phyloP scores from a whole-genome alignment of 2,888 invertebrate species.

The Acronicta aceris region DNA sequence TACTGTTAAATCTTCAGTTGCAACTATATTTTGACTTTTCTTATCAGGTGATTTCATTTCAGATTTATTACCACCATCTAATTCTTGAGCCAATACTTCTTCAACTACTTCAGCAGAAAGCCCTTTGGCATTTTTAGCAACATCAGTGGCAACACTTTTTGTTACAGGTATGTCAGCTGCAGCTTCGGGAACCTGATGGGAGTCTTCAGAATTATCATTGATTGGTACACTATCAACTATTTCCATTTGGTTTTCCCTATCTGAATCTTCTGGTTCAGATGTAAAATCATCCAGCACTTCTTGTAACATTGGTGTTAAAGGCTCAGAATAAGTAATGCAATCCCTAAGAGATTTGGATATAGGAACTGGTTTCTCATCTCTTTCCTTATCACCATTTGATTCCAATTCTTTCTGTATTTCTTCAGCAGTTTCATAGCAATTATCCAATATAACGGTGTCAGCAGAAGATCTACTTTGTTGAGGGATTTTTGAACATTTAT shows the following conservation, averaged over 20 bases:
- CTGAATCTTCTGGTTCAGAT: conserved; percentile 71
- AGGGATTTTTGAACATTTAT: conserved; percentile 69
- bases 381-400: conserved; percentile 47
- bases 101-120: conserved; percentile 38
- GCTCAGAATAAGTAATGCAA: conserved; percentile 75
- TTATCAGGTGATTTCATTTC: conserved; percentile 18
- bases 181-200: conserved; percentile 36
- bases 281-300: conserved; percentile 77
- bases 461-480: conserved; percentile 75
- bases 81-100: conserved; percentile 27
- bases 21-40: conserved; percentile 1
- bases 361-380: conserved; percentile 32
- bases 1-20: conserved; percentile 8
- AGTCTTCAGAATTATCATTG: conserved; percentile 38
- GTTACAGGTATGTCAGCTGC: conserved; percentile 38
- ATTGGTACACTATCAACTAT: conserved; percentile 64
- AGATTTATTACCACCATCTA: conserved; percentile 17
- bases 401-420: conserved; percentile 72
- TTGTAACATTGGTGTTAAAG: conserved; percentile 75
- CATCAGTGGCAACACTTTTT: conserved; percentile 24
- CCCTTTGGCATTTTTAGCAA: conserved; percentile 30
- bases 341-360: conserved; percentile 70
- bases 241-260: conserved; percentile 67
- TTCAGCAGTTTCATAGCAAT: conserved; percentile 73
- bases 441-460: conserved; percentile 77